phyloP scores from a whole-genome alignment of 1,140 invertebrate genomes.

The Drosophila micromelanica region DNA sequence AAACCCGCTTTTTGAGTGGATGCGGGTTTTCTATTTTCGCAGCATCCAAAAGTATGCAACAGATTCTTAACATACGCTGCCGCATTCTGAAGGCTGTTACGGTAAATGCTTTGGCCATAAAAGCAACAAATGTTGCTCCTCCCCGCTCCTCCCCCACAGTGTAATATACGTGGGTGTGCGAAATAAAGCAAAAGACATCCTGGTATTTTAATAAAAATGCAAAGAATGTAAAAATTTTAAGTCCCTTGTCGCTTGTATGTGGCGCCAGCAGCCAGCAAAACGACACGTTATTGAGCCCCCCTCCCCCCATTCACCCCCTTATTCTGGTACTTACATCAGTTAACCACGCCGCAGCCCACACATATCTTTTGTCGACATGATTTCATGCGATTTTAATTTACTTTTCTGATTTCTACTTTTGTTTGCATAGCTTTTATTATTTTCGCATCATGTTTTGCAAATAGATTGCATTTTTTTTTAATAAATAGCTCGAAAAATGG shows the following conservation, averaged over 20 bases:
- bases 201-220: constrained; percentile 71
- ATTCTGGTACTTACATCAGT: background rate
- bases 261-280: constrained; percentile 25
- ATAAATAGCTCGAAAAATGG: constrained; percentile 16
- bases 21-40: background rate
- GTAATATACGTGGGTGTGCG: constrained; percentile 20
- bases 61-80: constrained; percentile 5
- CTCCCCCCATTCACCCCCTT: background rate
- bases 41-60: constrained; percentile 23
- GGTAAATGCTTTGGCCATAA: constrained; percentile 20
- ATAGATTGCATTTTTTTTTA: constrained; percentile 9
- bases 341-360: background rate
- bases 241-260: background rate
- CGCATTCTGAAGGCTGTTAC: constrained; percentile 29
- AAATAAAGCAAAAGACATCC: background rate
- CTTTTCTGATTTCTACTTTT: background rate
- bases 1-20: too few relatives aligned
- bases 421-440: constrained; percentile 15
- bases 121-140: constrained; percentile 26
- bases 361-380: constrained; percentile 3
- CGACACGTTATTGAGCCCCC: constrained; percentile 49
- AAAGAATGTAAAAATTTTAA: constrained; percentile 26
- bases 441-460: background rate
- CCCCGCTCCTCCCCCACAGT: background rate
- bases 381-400: constrained; percentile 31